A percentile compares a stretch with the other conserved stretches of the same genome.
Evolutionary conservation across 2,113 vertebrate species (phyloP).

Genomic region (Nesoenas mayeri): DNA sequence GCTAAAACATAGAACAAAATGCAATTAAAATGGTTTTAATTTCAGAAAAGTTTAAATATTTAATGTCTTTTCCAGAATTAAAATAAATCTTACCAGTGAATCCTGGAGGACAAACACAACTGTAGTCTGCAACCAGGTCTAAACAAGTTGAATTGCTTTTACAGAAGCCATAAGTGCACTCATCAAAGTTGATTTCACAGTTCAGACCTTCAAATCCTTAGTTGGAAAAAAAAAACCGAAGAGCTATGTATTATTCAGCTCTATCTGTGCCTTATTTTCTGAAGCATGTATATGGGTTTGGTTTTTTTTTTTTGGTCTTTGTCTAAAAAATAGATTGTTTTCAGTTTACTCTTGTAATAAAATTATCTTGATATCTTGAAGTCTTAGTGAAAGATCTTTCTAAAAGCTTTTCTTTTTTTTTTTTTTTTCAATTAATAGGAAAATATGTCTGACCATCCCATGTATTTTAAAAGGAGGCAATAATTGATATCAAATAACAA

Average conservation of each 20-base stretch:
- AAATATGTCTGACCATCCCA: background rate
- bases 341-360: background rate
- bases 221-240: conserved; percentile 1
- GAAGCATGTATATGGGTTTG: background rate
- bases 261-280: background rate
- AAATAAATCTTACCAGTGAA: conserved; percentile 72
- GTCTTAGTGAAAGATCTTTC: background rate
- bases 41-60: background rate
- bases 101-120: conserved; percentile 75
- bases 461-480: background rate
- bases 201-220: conserved; percentile 73
- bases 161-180: conserved; percentile 75
- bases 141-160: conserved; percentile 79
- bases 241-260: background rate
- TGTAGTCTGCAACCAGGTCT: conserved; percentile 75
- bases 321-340: background rate
- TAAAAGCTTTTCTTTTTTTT: background rate
- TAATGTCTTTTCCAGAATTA: background rate
- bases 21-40: background rate
- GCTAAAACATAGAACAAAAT: background rate
- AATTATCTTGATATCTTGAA: background rate
- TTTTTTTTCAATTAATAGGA: background rate
- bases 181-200: conserved; percentile 81
- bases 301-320: background rate
- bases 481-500: background rate